Conservation (phyloP, 2,888 invertebrate genomes). For the Anodontia alba region DNA sequence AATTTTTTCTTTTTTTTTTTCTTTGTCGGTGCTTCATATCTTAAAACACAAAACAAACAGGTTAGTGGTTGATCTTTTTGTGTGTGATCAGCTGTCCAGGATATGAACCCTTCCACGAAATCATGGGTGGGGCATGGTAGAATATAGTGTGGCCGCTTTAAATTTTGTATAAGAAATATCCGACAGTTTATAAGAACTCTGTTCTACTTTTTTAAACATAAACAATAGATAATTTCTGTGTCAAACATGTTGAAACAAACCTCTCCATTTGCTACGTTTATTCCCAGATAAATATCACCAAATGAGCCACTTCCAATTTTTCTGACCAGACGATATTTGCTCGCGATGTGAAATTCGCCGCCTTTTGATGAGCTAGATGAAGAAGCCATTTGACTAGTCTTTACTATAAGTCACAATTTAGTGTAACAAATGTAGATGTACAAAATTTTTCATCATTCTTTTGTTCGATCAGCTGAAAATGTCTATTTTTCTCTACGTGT, state of each 20-base stretch:
- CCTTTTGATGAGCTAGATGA: conserved; percentile 70
- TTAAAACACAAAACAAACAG: too few relatives aligned
- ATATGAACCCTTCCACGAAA: too few relatives aligned
- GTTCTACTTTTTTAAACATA: too few relatives aligned
- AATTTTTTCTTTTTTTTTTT: too few relatives aligned
- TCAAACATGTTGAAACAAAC: conserved; percentile 66
- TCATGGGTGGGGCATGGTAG: too few relatives aligned
- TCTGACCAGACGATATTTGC: conserved; percentile 84
- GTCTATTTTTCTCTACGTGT: conserved; percentile 25
- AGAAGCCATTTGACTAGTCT: conserved; percentile 30
- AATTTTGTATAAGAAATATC: too few relatives aligned
- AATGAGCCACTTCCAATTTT: conserved; percentile 85
- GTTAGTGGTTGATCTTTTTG: too few relatives aligned
- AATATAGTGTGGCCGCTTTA: too few relatives aligned
- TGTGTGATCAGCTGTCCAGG: too few relatives aligned
- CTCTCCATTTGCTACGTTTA: conserved; percentile 83
- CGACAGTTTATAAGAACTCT: too few relatives aligned
- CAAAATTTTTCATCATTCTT: conserved; percentile 27
- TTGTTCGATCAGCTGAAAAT: conserved; percentile 47
- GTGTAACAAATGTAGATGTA: neutral
- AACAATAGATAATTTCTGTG: too few relatives aligned
- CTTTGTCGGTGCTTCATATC: too few relatives aligned
- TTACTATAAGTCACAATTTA: neutral
- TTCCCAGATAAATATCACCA: conserved; percentile 84
- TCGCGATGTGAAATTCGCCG: conserved; percentile 80